Conservation (phyloP, 2,888 invertebrate genomes). For the Drosophila lutescens region DNA sequence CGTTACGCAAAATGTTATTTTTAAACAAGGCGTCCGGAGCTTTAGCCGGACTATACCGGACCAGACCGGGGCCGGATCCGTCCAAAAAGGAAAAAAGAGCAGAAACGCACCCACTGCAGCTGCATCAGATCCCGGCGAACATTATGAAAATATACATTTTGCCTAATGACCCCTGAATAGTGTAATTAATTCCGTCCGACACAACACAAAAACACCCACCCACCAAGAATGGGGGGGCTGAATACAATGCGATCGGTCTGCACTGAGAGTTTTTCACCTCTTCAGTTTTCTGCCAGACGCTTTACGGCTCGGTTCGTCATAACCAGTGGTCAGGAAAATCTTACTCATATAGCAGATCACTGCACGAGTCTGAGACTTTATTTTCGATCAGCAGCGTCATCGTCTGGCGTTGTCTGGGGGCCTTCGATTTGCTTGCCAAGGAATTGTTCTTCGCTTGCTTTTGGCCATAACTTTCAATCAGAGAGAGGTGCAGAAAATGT, state of each 20-base stretch:
- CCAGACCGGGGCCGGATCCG: constrained; percentile 44
- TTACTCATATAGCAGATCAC: background rate
- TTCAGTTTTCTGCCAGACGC: constrained; percentile 27
- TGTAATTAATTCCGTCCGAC: constrained; percentile 41
- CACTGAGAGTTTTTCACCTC: constrained; percentile 8
- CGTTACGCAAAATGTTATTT: constrained; percentile 84
- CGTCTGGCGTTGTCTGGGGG: constrained; percentile 35
- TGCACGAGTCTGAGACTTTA: constrained; percentile 42
- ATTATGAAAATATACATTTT: constrained; percentile 27
- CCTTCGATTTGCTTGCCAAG: constrained; percentile 21
- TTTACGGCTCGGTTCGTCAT: constrained; percentile 15
- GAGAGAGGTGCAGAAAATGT: background rate
- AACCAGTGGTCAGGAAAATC: constrained; percentile 5
- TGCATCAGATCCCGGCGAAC: constrained; percentile 10
- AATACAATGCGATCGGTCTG: background rate
- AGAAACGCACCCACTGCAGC: constrained; percentile 45
- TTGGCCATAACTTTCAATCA: constrained; percentile 20
- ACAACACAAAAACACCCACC: constrained; percentile 38
- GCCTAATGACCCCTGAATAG: constrained; percentile 41
- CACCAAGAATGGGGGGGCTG: background rate
- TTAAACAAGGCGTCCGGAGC: constrained; percentile 79
- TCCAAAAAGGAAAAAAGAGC: background rate
- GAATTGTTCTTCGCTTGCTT: constrained; percentile 6
- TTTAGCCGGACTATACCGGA: constrained; percentile 58
- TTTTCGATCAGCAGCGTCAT: constrained; percentile 64